These are phyloP conservation scores for Drosophila melanosoma DNA, from an alignment of 2,888 invertebrate species.

Conservation along the genomic window DNA sequence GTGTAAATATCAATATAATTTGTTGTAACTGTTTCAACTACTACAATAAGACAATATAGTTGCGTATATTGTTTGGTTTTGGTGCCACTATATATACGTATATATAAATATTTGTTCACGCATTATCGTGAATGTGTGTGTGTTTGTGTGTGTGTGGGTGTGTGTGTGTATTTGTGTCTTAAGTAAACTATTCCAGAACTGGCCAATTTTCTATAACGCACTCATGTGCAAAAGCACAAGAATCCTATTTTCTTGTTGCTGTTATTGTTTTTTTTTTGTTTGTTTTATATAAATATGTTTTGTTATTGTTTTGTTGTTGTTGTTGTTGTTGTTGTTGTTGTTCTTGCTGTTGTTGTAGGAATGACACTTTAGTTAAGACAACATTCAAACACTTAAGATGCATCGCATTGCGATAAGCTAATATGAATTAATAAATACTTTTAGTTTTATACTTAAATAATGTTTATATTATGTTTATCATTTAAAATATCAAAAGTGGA, in stretches of 20 bases:
- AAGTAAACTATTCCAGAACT: constrained; percentile 36
- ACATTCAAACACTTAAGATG: constrained; percentile 69
- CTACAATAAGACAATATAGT: constrained; percentile 70
- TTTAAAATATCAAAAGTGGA: constrained; percentile 81
- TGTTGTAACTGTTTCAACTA: constrained; percentile 54
- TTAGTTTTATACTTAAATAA: constrained; percentile 30
- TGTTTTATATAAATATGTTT: constrained; percentile 15
- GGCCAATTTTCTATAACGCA: constrained; percentile 24
- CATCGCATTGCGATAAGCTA: constrained; percentile 46
- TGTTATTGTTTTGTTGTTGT: constrained; percentile 12
- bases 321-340: constrained; percentile 15
- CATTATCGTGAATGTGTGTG: constrained; percentile 8
- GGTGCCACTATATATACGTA: constrained; percentile 66
- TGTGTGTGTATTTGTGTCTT: constrained; percentile 27
- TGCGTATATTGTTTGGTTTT: constrained; percentile 53
- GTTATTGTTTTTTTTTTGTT: constrained; percentile 17
- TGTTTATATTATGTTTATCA: constrained; percentile 51
- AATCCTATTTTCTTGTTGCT: constrained; percentile 28
- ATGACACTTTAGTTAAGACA: constrained; percentile 62
- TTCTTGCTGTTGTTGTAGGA: constrained; percentile 45
- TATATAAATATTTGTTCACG: constrained; percentile 45
- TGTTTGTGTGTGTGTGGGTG: constrained; percentile 20
- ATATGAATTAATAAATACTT: constrained; percentile 44
- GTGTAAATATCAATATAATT: constrained; percentile 75
- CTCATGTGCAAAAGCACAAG: constrained; percentile 59